phyloP scores from a whole-genome alignment of 2,113 vertebrate species.

The Deroptyus accipitrinus region DNA sequence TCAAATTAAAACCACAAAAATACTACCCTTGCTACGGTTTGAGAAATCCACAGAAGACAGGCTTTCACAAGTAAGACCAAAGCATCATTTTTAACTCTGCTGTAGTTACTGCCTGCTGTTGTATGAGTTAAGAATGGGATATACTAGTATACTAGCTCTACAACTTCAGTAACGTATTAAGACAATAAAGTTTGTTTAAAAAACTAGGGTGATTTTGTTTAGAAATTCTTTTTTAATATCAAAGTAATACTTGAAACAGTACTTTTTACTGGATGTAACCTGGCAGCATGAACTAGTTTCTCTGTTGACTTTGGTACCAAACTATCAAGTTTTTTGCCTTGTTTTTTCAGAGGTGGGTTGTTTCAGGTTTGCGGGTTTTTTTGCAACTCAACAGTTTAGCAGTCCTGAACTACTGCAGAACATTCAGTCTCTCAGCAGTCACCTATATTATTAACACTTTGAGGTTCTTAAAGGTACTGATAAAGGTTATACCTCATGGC shows the following conservation, averaged over 20 bases:
- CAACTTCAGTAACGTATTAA: not conserved
- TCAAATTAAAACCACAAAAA: slow-evolving; percentile 31
- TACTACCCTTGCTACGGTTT: not conserved
- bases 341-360: not conserved
- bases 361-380: not conserved
- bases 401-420: not conserved
- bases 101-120: not conserved
- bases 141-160: not conserved
- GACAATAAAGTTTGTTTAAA: not conserved
- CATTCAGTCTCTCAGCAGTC: not conserved
- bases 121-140: not conserved
- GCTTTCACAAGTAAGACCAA: not conserved
- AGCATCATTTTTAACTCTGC: not conserved
- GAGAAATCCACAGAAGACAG: not conserved
- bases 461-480: not conserved
- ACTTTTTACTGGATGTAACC: not conserved
- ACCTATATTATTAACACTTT: not conserved
- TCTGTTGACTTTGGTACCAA: not conserved
- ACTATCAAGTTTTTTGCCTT: not conserved
- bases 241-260: not conserved
- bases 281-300: not conserved
- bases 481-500: not conserved
- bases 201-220: not conserved
- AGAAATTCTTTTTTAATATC: not conserved
- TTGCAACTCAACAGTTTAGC: not conserved